Evolutionary conservation across 2,888 invertebrate species (phyloP), one percentile per base, ranked within the genome.

Genomic region (Mythimna loreyi): DNA sequence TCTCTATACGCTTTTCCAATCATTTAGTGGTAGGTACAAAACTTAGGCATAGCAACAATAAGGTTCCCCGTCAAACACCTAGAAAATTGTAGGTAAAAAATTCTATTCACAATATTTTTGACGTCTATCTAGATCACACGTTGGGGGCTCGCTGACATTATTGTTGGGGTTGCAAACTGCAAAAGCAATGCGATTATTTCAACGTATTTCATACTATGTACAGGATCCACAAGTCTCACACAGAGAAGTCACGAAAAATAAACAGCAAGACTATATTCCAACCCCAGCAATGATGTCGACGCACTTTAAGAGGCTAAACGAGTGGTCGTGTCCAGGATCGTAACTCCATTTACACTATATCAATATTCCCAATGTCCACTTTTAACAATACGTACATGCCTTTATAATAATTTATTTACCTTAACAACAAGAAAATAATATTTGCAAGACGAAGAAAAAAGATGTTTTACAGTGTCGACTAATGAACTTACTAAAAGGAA

Each of bases 41-140:
- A 79, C 75, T 74, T 70, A 83, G 81, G 84, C 79, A 83, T 80
- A 85, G 83, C 92, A 93, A 92, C 91, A 91, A 91, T 90, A 86
- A 91, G 89, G 89, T 90, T 87, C 88, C 85, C 88, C 89, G 83
- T 91, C 88, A 89, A 88, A 89, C 86, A 92, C 90, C 91, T 92
- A 94, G 89, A 90, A 92, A 92, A 90, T 89, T 89, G 90, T 92
- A 94, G 93, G 94, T 94, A 94, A 93, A 94, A 94, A 94, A 93
- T 87, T 88, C 89, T 90, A 88, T 91, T 89, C 89, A 89, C 89
- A 88, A 88, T 85, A 83, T 84, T 81, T 89, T 91, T 86, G 90
- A 89, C 89, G 87, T 89, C 91, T 91, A 92, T 89, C 91, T 91
- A 90, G 89, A 89, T 92, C 88, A 89, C 90, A 89, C 83, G 64